Evolutionary conservation across 2,797 vertebrate species (phyloP).

Genomic region (Microctenopoma stevenorrisi): DNA sequence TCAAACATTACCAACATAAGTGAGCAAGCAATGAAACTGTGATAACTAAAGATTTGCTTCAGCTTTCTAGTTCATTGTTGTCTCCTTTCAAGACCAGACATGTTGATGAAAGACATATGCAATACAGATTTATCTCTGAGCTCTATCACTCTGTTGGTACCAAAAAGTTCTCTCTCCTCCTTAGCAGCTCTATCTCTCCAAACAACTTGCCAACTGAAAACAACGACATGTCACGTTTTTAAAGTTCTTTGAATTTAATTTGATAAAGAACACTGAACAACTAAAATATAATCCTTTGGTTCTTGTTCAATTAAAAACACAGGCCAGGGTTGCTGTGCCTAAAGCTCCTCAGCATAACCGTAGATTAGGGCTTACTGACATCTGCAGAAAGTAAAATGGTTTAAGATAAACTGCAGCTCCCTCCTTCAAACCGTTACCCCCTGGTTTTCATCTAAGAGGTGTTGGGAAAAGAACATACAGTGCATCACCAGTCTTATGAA

Average conservation of each 20-base stretch:
- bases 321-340: background rate
- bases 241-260: background rate
- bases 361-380: background rate
- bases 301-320: background rate
- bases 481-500: too few relatives aligned
- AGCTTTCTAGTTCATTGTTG: background rate
- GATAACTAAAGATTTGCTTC: background rate
- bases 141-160: background rate
- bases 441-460: background rate
- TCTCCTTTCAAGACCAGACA: too few relatives aligned
- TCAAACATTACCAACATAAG: background rate
- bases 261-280: background rate
- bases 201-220: background rate
- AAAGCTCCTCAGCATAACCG: background rate
- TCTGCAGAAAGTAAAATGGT: slow-evolving; percentile 26
- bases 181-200: background rate
- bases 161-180: too few relatives aligned
- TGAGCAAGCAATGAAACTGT: background rate
- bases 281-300: background rate
- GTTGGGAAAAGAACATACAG: background rate
- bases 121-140: background rate
- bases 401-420: background rate
- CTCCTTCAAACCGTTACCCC: background rate
- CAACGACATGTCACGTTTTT: background rate
- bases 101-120: background rate